phyloP scores from a whole-genome alignment of 1,140 invertebrate species.

The Brachionus calyciflorus region DNA sequence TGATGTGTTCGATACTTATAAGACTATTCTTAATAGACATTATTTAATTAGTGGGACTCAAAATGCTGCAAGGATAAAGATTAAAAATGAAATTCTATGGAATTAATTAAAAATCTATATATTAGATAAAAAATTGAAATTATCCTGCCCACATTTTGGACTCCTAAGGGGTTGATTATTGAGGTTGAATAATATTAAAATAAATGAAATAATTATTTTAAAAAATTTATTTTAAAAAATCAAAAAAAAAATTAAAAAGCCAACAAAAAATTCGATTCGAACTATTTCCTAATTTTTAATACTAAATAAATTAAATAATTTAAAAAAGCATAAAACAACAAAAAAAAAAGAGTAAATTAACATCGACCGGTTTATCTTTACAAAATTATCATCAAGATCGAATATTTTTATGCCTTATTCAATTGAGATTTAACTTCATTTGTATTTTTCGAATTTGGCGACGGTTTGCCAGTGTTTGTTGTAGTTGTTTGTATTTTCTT shows the following conservation, averaged over 20 bases:
- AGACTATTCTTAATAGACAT: too few relatives aligned
- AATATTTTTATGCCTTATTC: background rate
- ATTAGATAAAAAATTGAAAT: too few relatives aligned
- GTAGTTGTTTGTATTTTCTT: background rate
- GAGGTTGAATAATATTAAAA: too few relatives aligned
- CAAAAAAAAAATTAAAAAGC: background rate
- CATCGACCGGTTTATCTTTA: conserved; percentile 33
- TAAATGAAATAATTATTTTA: too few relatives aligned
- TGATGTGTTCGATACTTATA: too few relatives aligned
- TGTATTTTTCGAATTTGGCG: background rate
- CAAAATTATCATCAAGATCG: background rate
- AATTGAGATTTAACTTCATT: background rate
- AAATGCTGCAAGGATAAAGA: too few relatives aligned
- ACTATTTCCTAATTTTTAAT: background rate
- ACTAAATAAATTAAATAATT: conserved; percentile 33
- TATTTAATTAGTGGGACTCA: too few relatives aligned
- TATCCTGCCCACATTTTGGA: too few relatives aligned
- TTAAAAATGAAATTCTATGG: too few relatives aligned
- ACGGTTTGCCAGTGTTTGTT: background rate
- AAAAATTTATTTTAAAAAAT: too few relatives aligned
- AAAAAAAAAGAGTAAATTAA: conserved; percentile 20
- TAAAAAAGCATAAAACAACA: background rate
- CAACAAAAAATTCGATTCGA: background rate
- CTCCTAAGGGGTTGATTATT: too few relatives aligned
- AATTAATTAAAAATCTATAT: too few relatives aligned